Evolutionary conservation across 2,113 vertebrate genomes (phyloP).

Genomic region (Chinchilla lanigera): DNA sequence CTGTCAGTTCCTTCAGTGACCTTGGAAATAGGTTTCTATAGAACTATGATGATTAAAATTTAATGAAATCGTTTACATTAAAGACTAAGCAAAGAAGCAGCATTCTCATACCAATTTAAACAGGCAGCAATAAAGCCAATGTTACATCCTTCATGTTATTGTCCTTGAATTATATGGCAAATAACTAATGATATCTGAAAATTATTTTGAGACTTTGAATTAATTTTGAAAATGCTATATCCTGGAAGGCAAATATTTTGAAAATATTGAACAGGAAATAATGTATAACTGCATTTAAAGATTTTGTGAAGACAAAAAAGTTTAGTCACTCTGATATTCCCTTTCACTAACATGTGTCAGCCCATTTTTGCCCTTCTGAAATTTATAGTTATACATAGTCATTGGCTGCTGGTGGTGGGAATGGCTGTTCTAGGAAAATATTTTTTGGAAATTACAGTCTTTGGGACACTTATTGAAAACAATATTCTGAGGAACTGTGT

Average conservation of each 20-base stretch:
- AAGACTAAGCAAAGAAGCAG: not conserved
- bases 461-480: not conserved
- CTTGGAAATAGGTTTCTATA: conserved; percentile 36
- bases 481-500: not conserved
- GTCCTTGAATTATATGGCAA: not conserved
- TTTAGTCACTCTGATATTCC: not conserved
- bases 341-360: not conserved
- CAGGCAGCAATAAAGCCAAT: not conserved
- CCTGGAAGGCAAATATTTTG: not conserved
- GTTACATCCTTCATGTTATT: not conserved
- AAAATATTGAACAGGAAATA: not conserved
- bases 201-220: not conserved
- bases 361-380: not conserved
- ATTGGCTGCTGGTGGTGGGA: not conserved
- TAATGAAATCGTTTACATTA: conserved; percentile 27
- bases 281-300: not conserved
- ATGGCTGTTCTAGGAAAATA: not conserved
- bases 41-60: not conserved
- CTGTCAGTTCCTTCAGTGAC: not conserved
- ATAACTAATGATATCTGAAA: not conserved
- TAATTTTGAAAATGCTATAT: not conserved
- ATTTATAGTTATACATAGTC: not conserved
- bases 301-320: not conserved
- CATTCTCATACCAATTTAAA: not conserved
- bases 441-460: not conserved